Evolutionary conservation across 1,140 invertebrate species (phyloP).

Genomic region (Archegozetes longisetosus): DNA sequence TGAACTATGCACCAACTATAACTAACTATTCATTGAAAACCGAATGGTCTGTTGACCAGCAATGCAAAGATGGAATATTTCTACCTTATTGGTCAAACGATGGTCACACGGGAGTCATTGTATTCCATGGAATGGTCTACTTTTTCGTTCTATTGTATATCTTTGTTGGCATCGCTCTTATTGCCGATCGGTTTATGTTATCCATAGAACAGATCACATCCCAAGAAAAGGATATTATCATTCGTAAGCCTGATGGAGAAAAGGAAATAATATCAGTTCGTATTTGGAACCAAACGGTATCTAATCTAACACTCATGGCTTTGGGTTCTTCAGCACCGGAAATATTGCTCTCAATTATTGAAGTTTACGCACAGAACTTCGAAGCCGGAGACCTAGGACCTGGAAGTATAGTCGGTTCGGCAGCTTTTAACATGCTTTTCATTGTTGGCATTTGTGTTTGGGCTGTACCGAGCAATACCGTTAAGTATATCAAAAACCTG

Average conservation of each 20-base stretch:
- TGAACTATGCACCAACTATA: too few species aligned
- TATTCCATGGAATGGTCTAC: constrained; percentile 69
- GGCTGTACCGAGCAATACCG: constrained; percentile 76
- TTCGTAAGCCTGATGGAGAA: constrained; percentile 60
- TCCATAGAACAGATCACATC: constrained; percentile 98
- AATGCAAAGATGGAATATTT: constrained; percentile 65
- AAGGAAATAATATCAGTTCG: constrained; percentile 62
- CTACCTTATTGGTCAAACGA: constrained; percentile 65
- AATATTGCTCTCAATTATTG: constrained; percentile 90
- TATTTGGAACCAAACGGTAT: constrained; percentile 92
- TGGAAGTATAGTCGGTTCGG: constrained; percentile 94
- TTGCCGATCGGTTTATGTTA: constrained; percentile 97
- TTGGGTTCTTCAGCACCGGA: constrained; percentile 97
- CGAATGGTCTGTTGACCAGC: too few species aligned
- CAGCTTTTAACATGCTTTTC: constrained; percentile 95
- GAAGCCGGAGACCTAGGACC: constrained; percentile 91
- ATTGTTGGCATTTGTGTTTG: constrained; percentile 92
- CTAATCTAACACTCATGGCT: constrained; percentile 96
- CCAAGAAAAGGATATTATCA: constrained; percentile 74
- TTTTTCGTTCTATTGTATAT: constrained; percentile 75
- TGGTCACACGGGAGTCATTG: constrained; percentile 39
- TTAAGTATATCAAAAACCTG: constrained; percentile 78
- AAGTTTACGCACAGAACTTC: constrained; percentile 85
- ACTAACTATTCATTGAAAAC: too few species aligned
- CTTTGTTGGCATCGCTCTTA: constrained; percentile 96